Evolutionary conservation across 2,113 vertebrate species (phyloP).

Genomic region (Pholis gunnellus): DNA sequence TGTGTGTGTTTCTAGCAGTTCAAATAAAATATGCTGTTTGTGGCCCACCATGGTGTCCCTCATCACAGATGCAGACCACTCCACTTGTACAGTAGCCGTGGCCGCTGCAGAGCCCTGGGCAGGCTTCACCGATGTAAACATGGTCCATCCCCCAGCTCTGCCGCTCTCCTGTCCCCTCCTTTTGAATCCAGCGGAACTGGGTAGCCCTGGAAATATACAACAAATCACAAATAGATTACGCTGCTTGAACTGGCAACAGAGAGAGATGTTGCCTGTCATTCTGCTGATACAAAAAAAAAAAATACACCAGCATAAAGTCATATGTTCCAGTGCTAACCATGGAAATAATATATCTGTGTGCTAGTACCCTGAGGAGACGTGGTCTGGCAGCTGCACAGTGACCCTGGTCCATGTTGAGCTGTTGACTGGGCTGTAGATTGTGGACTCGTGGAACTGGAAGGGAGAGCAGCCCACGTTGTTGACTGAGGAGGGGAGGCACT

Average conservation of each 20-base stretch:
- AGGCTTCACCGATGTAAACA: conserved; percentile 96
- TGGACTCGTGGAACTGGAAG: conserved; percentile 98
- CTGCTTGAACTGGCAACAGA: background rate
- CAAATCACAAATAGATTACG: background rate
- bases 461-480: conserved; percentile 98
- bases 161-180: conserved; percentile 91
- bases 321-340: background rate
- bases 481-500: conserved; percentile 95
- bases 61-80: conserved; percentile 95
- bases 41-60: conserved; percentile 91
- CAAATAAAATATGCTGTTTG: background rate
- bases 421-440: conserved; percentile 96
- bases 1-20: background rate
- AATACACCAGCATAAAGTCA: background rate
- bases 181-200: conserved; percentile 99
- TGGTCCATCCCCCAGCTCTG: conserved; percentile 97
- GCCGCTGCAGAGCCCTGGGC: conserved; percentile 95
- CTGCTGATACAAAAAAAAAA: background rate
- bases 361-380: conserved; percentile 93
- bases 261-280: background rate
- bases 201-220: conserved; percentile 87
- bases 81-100: conserved; percentile 94
- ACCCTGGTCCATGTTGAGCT: conserved; percentile 94
- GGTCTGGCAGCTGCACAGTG: conserved; percentile 95
- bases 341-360: background rate